Evolutionary conservation across 2,797 vertebrate genomes (phyloP), one percentile per base, ranked within the genome.

Genomic region (Pipistrellus pipistrellus): DNA sequence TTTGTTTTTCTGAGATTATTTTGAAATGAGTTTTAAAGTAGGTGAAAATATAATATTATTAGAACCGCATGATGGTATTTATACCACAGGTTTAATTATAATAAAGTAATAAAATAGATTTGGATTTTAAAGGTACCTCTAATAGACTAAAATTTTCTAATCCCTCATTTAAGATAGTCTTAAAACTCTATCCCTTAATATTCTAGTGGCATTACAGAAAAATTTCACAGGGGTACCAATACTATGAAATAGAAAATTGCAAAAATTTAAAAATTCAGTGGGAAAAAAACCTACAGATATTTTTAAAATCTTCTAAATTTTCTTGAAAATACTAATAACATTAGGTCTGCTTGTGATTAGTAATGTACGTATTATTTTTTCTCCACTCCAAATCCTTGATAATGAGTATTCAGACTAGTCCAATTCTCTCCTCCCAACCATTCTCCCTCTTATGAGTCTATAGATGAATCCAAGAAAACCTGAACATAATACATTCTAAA

Each of bases 1-100:
- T 41, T 57, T 72, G 21, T 57, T 88, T 90, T 91, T 41, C 51
- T 88, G 88, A 69, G 72, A 55, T 62, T 51, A 82, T 91, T 91
- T 86, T 94, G 38, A 91, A 93, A 71, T 93, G 48, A 91, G 81
- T 87, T 66, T 72, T 84, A 91, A 90, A 13, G 17, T 51, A 57
- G 38, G 2, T 83, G 51, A 83, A 90, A 92, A 14, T 5, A 35
- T 32, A 92, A 14, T 5, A 35, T 32, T 73, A 4, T 41, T 72
- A 93, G 85, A 59, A 3, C 25, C 57, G 6, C 25, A 21, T 51
- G 10, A 23, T 68, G 2, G 85, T 68, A 68, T 76, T 20, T 53
- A 76, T 8, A 82, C 57, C 66, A 53, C 2, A 88, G 27, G 8
- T 53, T 88, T 80, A 72, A 86, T 90, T 53, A 68, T 27, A 73